Evolutionary conservation across 2,888 invertebrate species (phyloP), one percentile per base, ranked within the genome.

Genomic region (Cheilosia impressa): DNA sequence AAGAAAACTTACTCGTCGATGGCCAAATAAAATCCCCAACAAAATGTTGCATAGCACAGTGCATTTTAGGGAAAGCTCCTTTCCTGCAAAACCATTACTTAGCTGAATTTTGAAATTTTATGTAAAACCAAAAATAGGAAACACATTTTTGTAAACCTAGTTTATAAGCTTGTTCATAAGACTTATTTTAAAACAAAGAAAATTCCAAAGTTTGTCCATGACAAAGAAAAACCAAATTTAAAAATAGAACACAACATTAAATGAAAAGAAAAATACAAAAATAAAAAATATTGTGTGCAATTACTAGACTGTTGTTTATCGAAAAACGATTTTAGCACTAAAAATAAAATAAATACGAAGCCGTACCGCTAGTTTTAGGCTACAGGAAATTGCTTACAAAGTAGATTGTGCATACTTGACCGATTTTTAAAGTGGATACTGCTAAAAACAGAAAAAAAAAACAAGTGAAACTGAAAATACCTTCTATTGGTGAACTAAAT

Each of bases 121-220:
- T 43, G 43, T 68, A 10, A 55, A 38, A 19, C 13, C 45, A 58
- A 10, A 24, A 65, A 38, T 9, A 43, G 34, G 47, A 50, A 47
- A 68, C 19, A 73, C 60, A 45, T 83, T 72, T 83, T 78, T 72
- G 73, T 79, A 83, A 73, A 77, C 4, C 10, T 81, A 81, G 81
- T 68, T 52, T 57, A 69, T 85, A 85, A 85, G 85, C 85, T 85
- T 85, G 76, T 81, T 81, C 72, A 85, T 85, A 85, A 85, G 85
- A 85, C 85, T 85, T 76, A 85, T 85, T 85, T 84, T 77, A 62
- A 77, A 76, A 53, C 0, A 47, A 45, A 58, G 38, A 38, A 38
- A 60, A 65, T 66, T 66, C 52, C 53, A 66, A 66, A 60, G 38
- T 69, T 66, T 68, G 53, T 55, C 45, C 45, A 71, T 47, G 27